Percentiles rank a stretch among this genome's conserved stretches.
Conservation (phyloP, 2,797 vertebrate species). For the Melanogrammus aeglefinus region DNA sequence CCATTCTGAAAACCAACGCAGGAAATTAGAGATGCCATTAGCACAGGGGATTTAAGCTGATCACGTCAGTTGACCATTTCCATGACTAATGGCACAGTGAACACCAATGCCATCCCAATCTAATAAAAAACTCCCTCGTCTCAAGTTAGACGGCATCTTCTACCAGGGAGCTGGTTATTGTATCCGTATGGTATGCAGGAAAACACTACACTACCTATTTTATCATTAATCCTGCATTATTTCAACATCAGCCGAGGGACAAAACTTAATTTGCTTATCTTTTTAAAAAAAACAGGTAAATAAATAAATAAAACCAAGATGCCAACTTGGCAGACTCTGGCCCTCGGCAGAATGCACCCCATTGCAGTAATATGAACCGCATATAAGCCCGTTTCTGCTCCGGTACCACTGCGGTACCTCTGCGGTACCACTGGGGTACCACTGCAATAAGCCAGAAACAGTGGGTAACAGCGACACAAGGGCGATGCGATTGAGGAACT, state of each 20-base stretch:
- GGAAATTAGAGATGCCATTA: not conserved
- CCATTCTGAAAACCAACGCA: not conserved
- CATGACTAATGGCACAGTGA: not conserved
- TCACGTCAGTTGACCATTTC: not conserved
- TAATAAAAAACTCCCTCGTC: not conserved
- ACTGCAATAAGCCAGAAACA: no score
- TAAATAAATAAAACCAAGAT: not conserved
- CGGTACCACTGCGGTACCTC: no score
- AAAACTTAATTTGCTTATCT: not conserved
- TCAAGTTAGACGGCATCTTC: not conserved
- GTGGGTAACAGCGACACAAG: slow-evolving; percentile 2
- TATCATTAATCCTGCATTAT: not conserved
- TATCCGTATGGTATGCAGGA: not conserved
- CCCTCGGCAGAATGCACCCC: not conserved
- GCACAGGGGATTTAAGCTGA: not conserved
- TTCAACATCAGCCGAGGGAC: not conserved
- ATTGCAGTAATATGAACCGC: not conserved
- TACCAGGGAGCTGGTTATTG: not conserved
- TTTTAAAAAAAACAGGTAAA: not conserved
- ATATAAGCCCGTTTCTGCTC: not conserved
- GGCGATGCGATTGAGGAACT: no score
- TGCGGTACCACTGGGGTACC: no score
- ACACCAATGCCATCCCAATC: not conserved
- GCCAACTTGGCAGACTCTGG: not conserved
- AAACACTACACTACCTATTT: not conserved